phyloP scores from a whole-genome alignment of 2,797 vertebrate species.

The Lacerta viridis region DNA sequence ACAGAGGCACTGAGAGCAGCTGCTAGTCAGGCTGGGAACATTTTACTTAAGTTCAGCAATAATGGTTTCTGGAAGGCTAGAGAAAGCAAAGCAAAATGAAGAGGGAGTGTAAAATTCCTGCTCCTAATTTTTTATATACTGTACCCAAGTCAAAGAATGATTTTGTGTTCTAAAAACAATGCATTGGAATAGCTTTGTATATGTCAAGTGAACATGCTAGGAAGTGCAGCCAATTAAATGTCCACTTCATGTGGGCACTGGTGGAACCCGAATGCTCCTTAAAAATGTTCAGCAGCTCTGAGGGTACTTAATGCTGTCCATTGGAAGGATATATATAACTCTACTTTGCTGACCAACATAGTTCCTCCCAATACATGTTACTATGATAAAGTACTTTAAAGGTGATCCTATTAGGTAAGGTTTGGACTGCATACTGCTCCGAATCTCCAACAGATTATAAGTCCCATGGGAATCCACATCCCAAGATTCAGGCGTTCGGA shows the following conservation, averaged over 20 bases:
- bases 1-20: constrained; percentile 60
- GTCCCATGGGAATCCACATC: not conserved
- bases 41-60: constrained; percentile 38
- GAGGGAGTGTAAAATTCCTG: constrained; percentile 1
- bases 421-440: not conserved
- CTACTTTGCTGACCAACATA: too few species aligned
- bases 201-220: too few species aligned
- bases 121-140: not conserved
- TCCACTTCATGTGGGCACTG: too few species aligned
- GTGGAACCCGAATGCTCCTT: too few species aligned
- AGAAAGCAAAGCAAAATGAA: constrained; percentile 8
- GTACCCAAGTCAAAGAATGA: not conserved
- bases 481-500: too few species aligned
- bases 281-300: too few species aligned
- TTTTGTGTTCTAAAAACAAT: not conserved
- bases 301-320: too few species aligned
- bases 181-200: not conserved
- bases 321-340: too few species aligned
- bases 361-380: too few species aligned
- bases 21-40: constrained; percentile 49
- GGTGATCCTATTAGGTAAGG: not conserved
- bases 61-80: constrained; percentile 2
- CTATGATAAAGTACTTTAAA: not conserved
- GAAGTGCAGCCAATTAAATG: too few species aligned
- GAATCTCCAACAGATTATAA: not conserved